Conservation (phyloP, 2,888 invertebrate genomes). For the Drosophila setosimentum region DNA sequence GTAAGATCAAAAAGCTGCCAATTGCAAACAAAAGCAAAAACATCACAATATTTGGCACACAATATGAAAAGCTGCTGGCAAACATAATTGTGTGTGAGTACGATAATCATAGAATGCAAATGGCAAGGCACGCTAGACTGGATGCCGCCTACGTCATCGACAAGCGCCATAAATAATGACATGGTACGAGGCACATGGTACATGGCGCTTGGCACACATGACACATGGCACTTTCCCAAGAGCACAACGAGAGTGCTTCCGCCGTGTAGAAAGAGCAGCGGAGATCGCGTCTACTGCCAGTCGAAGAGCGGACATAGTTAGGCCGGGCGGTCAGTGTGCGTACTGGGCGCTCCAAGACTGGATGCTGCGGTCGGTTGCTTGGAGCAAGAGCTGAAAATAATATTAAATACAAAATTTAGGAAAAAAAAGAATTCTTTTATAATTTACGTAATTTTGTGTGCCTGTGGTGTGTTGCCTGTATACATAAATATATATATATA, state of each 20-base stretch:
- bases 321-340: slow-evolving; percentile 71
- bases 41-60: slow-evolving; percentile 66
- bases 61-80: slow-evolving; percentile 42
- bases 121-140: slow-evolving; percentile 50
- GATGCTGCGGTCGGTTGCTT: slow-evolving; percentile 63
- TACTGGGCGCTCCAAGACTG: slow-evolving; percentile 74
- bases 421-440: slow-evolving; percentile 18
- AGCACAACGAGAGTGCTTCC: slow-evolving; percentile 14
- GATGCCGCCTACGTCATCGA: slow-evolving; percentile 72
- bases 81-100: slow-evolving; percentile 33
- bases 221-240: slow-evolving; percentile 33
- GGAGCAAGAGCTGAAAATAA: slow-evolving; percentile 43
- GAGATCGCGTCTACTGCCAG: slow-evolving; percentile 13
- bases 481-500: slow-evolving; percentile 2
- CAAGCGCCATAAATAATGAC: slow-evolving; percentile 56
- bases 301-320: slow-evolving; percentile 30
- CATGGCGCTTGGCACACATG: slow-evolving; percentile 18
- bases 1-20: slow-evolving; percentile 46
- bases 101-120: slow-evolving; percentile 11
- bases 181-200: slow-evolving; percentile 24
- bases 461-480: slow-evolving; percentile 10
- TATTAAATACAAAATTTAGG: slow-evolving; percentile 25
- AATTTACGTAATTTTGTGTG: slow-evolving; percentile 59
- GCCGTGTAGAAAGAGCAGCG: not conserved
- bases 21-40: slow-evolving; percentile 47